Conservation (phyloP, 2,797 vertebrate species). For the Neopelma chrysocephalum region DNA sequence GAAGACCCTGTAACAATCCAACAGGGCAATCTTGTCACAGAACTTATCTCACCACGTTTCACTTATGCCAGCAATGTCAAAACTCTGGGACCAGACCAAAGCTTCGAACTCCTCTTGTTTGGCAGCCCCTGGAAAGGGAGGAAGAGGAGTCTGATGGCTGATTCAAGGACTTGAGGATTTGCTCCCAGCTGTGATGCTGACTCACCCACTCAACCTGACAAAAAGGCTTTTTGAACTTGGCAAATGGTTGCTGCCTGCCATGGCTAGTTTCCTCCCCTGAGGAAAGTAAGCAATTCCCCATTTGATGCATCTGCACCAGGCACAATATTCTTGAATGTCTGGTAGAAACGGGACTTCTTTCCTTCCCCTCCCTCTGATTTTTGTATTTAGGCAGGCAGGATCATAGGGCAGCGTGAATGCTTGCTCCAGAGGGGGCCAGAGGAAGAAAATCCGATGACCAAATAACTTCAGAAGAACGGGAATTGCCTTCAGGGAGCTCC, state of each 20-base stretch:
- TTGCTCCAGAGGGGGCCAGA: background rate
- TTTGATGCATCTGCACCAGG: background rate
- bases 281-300: background rate
- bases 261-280: background rate
- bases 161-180: background rate
- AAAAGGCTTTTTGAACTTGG: background rate
- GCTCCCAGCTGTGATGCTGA: background rate
- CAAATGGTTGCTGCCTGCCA: fast-evolving
- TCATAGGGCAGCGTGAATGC: background rate
- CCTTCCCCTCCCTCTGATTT: background rate
- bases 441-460: constrained; percentile 18
- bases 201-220: background rate
- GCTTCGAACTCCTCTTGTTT: background rate
- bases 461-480: constrained; percentile 7
- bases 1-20: background rate
- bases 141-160: background rate
- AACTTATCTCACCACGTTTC: background rate
- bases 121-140: background rate
- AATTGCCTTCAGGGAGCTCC: constrained; percentile 47
- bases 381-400: background rate
- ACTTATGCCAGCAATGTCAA: background rate
- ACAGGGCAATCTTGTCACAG: background rate
- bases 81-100: background rate
- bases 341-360: background rate
- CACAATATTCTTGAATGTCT: fast-evolving